phyloP scores from a whole-genome alignment of 2,888 invertebrate genomes.

The Pristionchus exspectatus region DNA sequence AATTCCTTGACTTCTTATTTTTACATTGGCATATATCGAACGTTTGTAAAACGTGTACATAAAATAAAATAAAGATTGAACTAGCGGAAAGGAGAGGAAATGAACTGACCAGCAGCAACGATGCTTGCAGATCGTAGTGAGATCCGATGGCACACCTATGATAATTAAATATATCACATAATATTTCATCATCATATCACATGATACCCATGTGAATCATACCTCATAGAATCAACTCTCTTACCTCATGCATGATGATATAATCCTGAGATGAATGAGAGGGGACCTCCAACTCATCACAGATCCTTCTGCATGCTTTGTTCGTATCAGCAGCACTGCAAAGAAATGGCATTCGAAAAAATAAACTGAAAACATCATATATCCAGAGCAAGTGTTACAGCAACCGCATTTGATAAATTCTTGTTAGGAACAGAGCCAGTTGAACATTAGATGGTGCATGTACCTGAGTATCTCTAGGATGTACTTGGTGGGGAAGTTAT shows the following conservation, averaged over 20 bases:
- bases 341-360: background rate
- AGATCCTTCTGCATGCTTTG: constrained; percentile 76
- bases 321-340: constrained; percentile 48
- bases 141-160: constrained; percentile 28
- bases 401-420: background rate
- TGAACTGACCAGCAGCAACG: background rate
- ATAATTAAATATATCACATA: background rate
- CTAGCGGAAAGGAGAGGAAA: background rate
- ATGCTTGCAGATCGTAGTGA: background rate
- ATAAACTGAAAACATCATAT: background rate
- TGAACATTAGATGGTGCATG: background rate
- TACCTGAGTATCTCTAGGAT: constrained; percentile 78
- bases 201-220: background rate
- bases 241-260: constrained; percentile 50
- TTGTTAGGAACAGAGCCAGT: background rate
- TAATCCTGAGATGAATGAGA: constrained; percentile 77
- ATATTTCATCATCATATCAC: no score
- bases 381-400: no score
- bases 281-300: constrained; percentile 78
- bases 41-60: no score
- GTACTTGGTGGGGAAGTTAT: constrained; percentile 79
- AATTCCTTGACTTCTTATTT: background rate
- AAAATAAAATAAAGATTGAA: background rate
- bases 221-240: background rate
- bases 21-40: no score